Conservation (phyloP, 2,113 vertebrate species). For the Micronycteris hirsuta region DNA sequence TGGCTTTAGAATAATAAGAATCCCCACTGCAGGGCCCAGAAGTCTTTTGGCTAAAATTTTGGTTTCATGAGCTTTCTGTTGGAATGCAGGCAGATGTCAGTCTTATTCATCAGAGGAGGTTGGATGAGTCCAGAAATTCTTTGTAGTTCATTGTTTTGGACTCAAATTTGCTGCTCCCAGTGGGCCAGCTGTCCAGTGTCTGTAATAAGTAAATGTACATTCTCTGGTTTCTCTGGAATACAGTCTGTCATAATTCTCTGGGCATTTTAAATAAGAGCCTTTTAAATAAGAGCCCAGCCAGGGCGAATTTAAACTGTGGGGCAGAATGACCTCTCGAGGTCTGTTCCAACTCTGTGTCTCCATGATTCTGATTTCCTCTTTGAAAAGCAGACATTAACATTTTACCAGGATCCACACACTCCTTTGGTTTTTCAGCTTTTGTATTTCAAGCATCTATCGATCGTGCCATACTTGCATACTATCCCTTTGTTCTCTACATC, state of each 20-base stretch:
- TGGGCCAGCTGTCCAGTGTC: neutral
- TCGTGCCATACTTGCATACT: slow-evolving; percentile 22
- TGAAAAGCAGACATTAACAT: neutral
- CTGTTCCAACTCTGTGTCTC: neutral
- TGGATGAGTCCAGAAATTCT: slow-evolving; percentile 13
- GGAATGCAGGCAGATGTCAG: slow-evolving; percentile 5
- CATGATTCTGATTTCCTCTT: neutral
- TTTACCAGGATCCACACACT: neutral
- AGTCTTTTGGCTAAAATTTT: slow-evolving; percentile 11
- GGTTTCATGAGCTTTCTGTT: slow-evolving; percentile 16
- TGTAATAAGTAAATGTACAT: neutral
- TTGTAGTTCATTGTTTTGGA: slow-evolving; percentile 21
- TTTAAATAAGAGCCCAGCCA: too few relatives aligned
- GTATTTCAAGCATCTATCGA: slow-evolving; percentile 61
- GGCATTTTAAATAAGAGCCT: neutral
- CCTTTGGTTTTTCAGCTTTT: slow-evolving; percentile 10
- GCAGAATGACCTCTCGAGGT: neutral
- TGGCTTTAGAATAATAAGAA: slow-evolving; percentile 46
- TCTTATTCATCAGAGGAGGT: neutral
- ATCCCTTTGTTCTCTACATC: slow-evolving; percentile 69
- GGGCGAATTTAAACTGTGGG: neutral
- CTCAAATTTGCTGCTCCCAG: neutral
- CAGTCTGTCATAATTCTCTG: neutral
- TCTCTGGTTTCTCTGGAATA: neutral
- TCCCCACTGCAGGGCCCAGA: neutral